Conservation (phyloP, 2,797 vertebrate species). For the Tokudaia muenninki region DNA sequence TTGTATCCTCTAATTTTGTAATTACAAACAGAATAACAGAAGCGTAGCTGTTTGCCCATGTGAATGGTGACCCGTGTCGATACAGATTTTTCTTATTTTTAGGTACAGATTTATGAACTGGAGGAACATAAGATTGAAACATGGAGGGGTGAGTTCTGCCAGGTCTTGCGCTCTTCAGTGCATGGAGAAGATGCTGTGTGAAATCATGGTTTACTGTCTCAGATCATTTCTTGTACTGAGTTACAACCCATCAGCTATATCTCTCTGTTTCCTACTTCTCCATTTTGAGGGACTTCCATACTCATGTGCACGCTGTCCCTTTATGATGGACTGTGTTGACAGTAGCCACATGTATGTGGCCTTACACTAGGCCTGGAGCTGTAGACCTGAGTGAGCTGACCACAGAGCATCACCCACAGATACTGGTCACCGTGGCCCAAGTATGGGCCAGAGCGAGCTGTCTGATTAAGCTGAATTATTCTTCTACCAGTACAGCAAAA, state of each 20-base stretch:
- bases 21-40: not conserved
- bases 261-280: not conserved
- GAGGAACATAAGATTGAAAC: slow-evolving; percentile 99
- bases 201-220: not conserved
- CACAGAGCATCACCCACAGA: not conserved
- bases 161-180: not conserved
- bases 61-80: not conserved
- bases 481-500: slow-evolving; percentile 17
- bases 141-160: slow-evolving; percentile 94
- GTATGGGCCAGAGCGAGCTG: not conserved
- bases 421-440: not conserved
- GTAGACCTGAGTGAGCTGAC: not conserved
- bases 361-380: not conserved
- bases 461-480: not conserved
- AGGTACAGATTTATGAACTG: slow-evolving; percentile 99
- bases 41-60: not conserved
- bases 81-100: slow-evolving; percentile 70
- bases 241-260: not conserved
- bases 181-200: not conserved
- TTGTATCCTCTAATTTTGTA: not conserved
- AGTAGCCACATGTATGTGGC: not conserved
- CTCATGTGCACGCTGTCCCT: rapidly evolving
- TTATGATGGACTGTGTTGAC: not conserved
- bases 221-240: not conserved
- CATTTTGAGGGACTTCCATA: not conserved